Evolutionary conservation across 2,888 invertebrate species (phyloP).

Genomic region (Drosophila falleni): DNA sequence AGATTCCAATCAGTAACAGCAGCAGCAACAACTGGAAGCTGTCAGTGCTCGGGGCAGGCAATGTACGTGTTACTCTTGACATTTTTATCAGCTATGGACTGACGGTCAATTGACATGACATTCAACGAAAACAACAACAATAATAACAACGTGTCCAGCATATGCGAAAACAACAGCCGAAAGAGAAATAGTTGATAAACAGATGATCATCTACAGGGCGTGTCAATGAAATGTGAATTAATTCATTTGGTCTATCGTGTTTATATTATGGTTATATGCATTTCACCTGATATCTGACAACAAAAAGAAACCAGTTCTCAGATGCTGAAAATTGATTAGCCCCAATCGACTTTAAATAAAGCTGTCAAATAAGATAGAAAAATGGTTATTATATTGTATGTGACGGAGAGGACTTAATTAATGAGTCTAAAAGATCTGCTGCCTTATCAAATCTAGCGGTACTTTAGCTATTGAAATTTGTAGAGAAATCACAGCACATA

Average conservation of each 20-base stretch:
- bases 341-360: constrained; percentile 1
- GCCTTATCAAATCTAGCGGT: too few species aligned
- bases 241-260: constrained; percentile 39
- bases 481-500: constrained; percentile 11
- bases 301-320: constrained; percentile 51
- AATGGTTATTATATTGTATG: constrained; percentile 42
- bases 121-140: constrained; percentile 24
- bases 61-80: constrained; percentile 33
- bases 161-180: constrained; percentile 42
- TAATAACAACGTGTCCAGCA: constrained; percentile 50
- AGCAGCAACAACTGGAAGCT: constrained; percentile 42
- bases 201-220: constrained; percentile 14
- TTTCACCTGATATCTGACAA: constrained; percentile 19
- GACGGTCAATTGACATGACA: constrained; percentile 49
- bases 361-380: constrained; percentile 52
- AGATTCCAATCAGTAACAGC: constrained; percentile 50
- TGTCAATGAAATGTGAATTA: constrained; percentile 37
- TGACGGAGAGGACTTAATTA: constrained; percentile 54
- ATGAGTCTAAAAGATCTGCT: too few species aligned
- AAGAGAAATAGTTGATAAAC: constrained; percentile 1
- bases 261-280: constrained; percentile 35
- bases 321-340: constrained; percentile 40
- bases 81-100: constrained; percentile 53
- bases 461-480: constrained; percentile 26
- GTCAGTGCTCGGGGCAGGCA: constrained; percentile 47